Evolutionary conservation across 23 tunicate species (phyloP).

Genomic region (Phallusia fumigata): DNA sequence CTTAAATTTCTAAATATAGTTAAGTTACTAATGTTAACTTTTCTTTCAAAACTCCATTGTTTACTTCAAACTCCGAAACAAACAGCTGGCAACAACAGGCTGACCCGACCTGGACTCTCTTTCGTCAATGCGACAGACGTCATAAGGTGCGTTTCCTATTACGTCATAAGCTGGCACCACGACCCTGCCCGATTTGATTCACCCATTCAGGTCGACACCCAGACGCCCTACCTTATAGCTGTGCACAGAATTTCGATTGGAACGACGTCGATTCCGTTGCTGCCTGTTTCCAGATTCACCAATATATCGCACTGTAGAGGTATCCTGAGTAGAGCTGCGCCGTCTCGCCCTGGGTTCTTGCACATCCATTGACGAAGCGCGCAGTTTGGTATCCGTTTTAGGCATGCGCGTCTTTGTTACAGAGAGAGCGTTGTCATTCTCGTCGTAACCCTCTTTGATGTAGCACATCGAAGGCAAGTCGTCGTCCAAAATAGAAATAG

Average conservation of each 20-base stretch:
- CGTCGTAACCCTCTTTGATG: constrained; percentile 1
- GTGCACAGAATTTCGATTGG: neutral
- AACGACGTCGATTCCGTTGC: neutral
- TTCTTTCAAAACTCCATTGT: too few relatives aligned
- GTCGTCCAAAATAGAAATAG: constrained; percentile 30
- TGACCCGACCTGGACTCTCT: too few relatives aligned
- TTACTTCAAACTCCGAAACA: too few relatives aligned
- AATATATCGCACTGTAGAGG: constrained; percentile 11
- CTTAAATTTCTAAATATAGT: too few relatives aligned
- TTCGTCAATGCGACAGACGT: too few relatives aligned
- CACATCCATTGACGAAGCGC: neutral
- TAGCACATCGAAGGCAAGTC: neutral
- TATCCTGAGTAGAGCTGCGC: constrained; percentile 3
- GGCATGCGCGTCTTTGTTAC: neutral
- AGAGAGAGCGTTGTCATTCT: constrained; percentile 8
- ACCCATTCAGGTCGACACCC: too few relatives aligned
- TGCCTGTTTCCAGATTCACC: neutral
- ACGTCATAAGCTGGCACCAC: too few relatives aligned
- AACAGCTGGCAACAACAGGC: too few relatives aligned
- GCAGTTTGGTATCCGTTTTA: neutral
- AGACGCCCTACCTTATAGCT: neutral
- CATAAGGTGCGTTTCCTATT: too few relatives aligned
- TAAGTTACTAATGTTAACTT: too few relatives aligned
- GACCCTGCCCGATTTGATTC: too few relatives aligned
- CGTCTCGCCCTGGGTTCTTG: neutral